These are phyloP conservation scores for Philereme vetulata DNA, from an alignment of 2,888 invertebrate genomes.

Conservation along the genomic window DNA sequence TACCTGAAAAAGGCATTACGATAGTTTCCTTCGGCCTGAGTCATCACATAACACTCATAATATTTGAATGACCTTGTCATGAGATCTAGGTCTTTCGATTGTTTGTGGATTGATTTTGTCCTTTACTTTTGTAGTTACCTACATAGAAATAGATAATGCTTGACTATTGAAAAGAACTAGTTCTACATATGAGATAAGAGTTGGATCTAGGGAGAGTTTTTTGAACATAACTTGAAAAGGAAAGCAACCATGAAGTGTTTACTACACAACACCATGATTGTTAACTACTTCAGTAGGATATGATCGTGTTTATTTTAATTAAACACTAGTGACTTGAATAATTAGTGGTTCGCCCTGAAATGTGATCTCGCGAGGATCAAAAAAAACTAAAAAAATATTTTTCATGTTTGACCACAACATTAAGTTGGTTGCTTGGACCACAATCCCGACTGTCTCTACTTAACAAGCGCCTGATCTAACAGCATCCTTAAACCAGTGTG, in stretches of 20 bases:
- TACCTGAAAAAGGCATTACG: not conserved
- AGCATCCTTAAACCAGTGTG: too few species aligned
- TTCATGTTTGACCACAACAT: too few species aligned
- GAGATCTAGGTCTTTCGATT: slow-evolving; percentile 10
- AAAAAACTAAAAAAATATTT: too few species aligned
- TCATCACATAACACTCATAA: not conserved
- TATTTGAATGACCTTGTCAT: slow-evolving; percentile 34
- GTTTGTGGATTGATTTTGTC: slow-evolving; percentile 12
- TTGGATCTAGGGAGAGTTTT: not conserved
- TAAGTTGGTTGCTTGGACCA: too few species aligned
- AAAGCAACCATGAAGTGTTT: not conserved
- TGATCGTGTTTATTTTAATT: too few species aligned
- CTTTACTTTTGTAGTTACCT: not conserved
- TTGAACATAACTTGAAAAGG: not conserved
- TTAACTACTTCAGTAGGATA: too few species aligned
- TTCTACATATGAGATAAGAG: not conserved
- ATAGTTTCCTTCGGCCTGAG: not conserved
- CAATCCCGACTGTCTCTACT: too few species aligned
- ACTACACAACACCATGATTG: too few species aligned
- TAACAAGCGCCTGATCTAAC: too few species aligned
- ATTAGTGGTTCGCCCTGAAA: too few species aligned
- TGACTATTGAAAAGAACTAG: not conserved
- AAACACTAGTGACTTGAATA: too few species aligned
- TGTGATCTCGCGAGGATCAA: too few species aligned
- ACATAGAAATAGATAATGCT: slow-evolving; percentile 1